Base-by-base conservation (phyloP, 2,888 invertebrate genomes). In the Lottia scabra region DNA sequence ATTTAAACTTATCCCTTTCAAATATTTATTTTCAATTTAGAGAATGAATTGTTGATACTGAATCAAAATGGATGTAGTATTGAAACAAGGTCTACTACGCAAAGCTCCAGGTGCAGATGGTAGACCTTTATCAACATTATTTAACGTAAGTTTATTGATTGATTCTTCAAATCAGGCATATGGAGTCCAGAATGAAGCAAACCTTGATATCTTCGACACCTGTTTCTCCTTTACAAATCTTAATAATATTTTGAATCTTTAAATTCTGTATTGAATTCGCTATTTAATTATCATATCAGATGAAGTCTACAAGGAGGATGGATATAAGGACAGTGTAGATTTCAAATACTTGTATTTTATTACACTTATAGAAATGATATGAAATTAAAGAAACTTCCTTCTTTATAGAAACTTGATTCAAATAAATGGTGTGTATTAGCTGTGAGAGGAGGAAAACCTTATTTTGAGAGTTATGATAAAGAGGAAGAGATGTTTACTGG, bases 21-120 rank as follows among this genome's bases (percentile, higher is more conserved):
- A n/a, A n/a, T n/a, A n/a, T n/a, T n/a, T n/a, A n/a, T n/a, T n/a
- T 30, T 2, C 30, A 30, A 4, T 30, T 30, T 30, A 30, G 30
- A 30, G 30, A 4, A 30, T 30, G 30, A 5, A 30, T 30, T 30
- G 30, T 4, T 30, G 30, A 30, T 19, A 56, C 10, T 19, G 4
- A 19, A 19, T 15, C n/a, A 56, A 56, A 56, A 75, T 81, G 71
- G 83, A 84, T 65, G 83, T 83, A 68, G 77, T 87, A 16, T 78
- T 87, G 26, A 87, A 87, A 69, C 86, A 86, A 70, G 87, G 87
- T 15, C 87, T 86, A 68, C 76, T 87, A 63, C 85, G 85, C 72
- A 86, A 84, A 70, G 81, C 82, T 38, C 80, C 56, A n/a, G 30
- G 65, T 15, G 65, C 69, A 15, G 67, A 70, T 12, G 30, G 30